Evolutionary conservation across 1,140 invertebrate species (phyloP).

Genomic region (Lasioglossum baleicum): DNA sequence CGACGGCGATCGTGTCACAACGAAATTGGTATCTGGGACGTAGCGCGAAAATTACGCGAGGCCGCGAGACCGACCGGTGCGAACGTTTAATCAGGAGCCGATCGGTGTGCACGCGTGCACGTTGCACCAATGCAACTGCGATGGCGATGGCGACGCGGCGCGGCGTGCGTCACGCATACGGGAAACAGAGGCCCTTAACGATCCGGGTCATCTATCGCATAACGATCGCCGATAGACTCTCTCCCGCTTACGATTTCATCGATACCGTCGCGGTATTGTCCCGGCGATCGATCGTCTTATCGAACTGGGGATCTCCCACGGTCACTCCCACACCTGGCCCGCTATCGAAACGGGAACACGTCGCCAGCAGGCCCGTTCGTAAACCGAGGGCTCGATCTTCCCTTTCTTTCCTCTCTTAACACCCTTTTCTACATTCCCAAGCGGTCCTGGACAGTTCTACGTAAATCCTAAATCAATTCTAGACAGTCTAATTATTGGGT

Average conservation of each 20-base stretch:
- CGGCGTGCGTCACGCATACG: slow-evolving; percentile 41
- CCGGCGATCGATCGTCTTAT: slow-evolving; percentile 61
- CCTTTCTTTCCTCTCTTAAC: no score
- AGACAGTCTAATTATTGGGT: no score
- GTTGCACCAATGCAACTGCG: no score
- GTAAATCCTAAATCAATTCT: no score
- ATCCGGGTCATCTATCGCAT: slow-evolving; percentile 69
- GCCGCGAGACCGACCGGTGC: slow-evolving; percentile 11
- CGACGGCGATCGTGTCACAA: no score
- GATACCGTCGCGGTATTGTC: slow-evolving; percentile 64
- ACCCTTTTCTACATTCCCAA: no score
- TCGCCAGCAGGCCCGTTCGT: slow-evolving; percentile 3
- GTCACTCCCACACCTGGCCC: slow-evolving; percentile 72
- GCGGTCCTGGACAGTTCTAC: no score
- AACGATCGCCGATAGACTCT: slow-evolving; percentile 61
- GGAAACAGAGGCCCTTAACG: slow-evolving; percentile 70
- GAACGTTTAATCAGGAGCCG: slow-evolving; percentile 24
- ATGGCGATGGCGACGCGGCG: not conserved
- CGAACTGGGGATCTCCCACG: slow-evolving; percentile 62
- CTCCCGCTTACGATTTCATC: slow-evolving; percentile 61
- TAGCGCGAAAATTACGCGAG: slow-evolving; percentile 39
- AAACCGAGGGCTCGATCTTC: not conserved
- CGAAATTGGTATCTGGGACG: slow-evolving; percentile 8
- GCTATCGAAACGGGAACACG: slow-evolving; percentile 33
- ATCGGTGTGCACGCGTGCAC: slow-evolving; percentile 16